Base-by-base conservation (phyloP, 2,113 vertebrate genomes). In the Lichenostomus cassidix region DNA sequence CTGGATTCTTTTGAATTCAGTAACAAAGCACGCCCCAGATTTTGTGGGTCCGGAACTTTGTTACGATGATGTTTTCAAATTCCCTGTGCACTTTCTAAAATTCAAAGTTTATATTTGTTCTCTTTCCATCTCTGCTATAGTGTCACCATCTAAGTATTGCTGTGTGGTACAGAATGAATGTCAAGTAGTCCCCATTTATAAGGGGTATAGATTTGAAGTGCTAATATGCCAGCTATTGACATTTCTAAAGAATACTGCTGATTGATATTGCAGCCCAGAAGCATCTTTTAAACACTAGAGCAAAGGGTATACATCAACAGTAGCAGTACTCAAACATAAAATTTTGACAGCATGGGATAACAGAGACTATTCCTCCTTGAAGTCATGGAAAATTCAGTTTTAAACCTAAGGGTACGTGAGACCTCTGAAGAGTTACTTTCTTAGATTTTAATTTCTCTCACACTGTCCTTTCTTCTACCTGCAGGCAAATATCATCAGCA, bases 211-310 rank as follows among this genome's bases (percentile, higher is more conserved):
- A 87, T 96, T 68, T 97, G 92, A 97, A 97, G 95, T 89, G 88
- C 59, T 95, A 93, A 83, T 82, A 92, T 92, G 70, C 87, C 81
- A 94, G 92, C 90, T 90, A 92, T 91, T 97, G 95, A 97, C 95
- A 93, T 97, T 96, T 96, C 64, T 91, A 96, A 96, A 97, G 90
- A 95, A 95, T 97, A 86, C 73, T 58, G 65, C 29, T 93, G 92
- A 92, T 87, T 93, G 60, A 56, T 87, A 74, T 87, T 85, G 59
- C 70, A 82, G 31, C 52, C 88, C 53, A 89, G 76, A 78, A 95
- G 58, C 39, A 58, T 91, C 73, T 93, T 94, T 84, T 89, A 91
- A 93, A 73, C 77, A 85, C 86, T 87, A 93, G 64, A 95, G 79
- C 37, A 92, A 93, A 92, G 67, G 62, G 56, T 75, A 64, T 77